Evolutionary conservation across 2,113 vertebrate genomes (phyloP).

Genomic region (Salvelinus namaycush): DNA sequence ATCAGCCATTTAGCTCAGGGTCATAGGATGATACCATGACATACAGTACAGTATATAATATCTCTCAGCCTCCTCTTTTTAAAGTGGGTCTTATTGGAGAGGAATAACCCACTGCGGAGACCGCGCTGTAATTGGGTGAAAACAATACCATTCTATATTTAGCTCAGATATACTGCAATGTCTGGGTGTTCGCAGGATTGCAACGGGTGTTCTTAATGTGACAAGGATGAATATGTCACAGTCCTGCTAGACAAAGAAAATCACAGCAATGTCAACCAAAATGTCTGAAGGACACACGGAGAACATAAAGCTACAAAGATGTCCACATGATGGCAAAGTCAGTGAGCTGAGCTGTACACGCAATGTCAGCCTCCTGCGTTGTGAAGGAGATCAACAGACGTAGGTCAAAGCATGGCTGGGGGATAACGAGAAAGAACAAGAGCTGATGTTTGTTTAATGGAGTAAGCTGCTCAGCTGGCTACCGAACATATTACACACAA

Average conservation of each 20-base stretch:
- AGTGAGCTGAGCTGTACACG: no score
- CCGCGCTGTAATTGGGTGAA: constrained; percentile 57
- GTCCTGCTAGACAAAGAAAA: constrained; percentile 14
- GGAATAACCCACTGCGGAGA: constrained; percentile 47
- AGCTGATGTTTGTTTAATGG: constrained; percentile 51
- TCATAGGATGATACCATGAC: not conserved
- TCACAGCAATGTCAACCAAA: constrained; percentile 19
- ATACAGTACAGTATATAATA: not conserved
- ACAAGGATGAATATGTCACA: constrained; percentile 6
- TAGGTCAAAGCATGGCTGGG: constrained; percentile 60
- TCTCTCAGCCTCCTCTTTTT: constrained; percentile 26
- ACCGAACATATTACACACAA: not conserved
- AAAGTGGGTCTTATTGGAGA: constrained; percentile 22
- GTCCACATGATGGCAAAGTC: constrained; percentile 21
- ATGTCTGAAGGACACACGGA: constrained; percentile 5
- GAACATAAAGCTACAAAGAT: constrained; percentile 10
- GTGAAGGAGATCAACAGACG: constrained; percentile 70
- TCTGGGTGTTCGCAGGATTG: constrained; percentile 61
- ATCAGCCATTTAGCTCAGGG: not conserved
- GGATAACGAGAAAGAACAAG: constrained; percentile 32
- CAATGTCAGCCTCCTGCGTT: constrained; percentile 12
- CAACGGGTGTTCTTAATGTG: constrained; percentile 22
- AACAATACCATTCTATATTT: constrained; percentile 66
- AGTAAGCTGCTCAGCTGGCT: constrained; percentile 31
- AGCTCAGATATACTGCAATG: constrained; percentile 63